Percentiles rank a stretch among this genome's conserved stretches.
These are phyloP conservation scores for Patella vulgata DNA, from an alignment of 1,140 invertebrate genomes.

Conservation along the genomic window DNA sequence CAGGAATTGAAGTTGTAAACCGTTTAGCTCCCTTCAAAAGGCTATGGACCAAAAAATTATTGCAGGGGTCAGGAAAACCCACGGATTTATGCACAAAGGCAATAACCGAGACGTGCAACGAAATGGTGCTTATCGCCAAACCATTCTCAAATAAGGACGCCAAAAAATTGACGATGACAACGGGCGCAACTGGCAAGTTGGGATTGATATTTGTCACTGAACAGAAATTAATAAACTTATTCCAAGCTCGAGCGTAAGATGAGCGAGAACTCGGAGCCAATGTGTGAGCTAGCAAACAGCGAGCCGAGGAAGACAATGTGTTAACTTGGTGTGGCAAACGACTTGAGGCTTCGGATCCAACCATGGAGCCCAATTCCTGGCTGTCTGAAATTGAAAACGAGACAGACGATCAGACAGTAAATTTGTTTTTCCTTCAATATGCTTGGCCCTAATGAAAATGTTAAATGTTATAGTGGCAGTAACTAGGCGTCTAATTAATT, in stretches of 20 bases:
- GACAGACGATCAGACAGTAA: conserved; percentile 24
- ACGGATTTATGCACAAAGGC: conserved; percentile 9
- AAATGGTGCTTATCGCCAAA: neutral
- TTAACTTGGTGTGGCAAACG: neutral
- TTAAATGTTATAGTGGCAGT: conserved; percentile 19
- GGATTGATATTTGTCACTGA: neutral
- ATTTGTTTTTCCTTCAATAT: conserved; percentile 22
- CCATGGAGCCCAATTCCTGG: conserved; percentile 1
- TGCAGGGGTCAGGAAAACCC: neutral
- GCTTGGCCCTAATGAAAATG: conserved; percentile 17
- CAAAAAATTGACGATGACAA: conserved; percentile 6
- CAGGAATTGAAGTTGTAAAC: no score
- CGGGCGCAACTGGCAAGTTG: neutral
- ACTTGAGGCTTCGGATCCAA: conserved; percentile 7
- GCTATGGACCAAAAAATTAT: neutral
- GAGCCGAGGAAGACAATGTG: neutral
- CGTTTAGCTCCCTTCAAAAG: neutral
- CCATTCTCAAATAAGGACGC: neutral
- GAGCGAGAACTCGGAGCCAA: neutral
- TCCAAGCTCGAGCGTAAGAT: conserved; percentile 6
- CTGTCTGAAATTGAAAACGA: conserved; percentile 25
- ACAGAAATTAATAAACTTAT: neutral
- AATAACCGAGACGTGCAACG: conserved; percentile 10
- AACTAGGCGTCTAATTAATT: conserved; percentile 27
- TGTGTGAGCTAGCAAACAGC: neutral